Evolutionary conservation across 2,888 invertebrate species (phyloP), one percentile per base, ranked within the genome.

Genomic region (Entomobrya proxima): DNA sequence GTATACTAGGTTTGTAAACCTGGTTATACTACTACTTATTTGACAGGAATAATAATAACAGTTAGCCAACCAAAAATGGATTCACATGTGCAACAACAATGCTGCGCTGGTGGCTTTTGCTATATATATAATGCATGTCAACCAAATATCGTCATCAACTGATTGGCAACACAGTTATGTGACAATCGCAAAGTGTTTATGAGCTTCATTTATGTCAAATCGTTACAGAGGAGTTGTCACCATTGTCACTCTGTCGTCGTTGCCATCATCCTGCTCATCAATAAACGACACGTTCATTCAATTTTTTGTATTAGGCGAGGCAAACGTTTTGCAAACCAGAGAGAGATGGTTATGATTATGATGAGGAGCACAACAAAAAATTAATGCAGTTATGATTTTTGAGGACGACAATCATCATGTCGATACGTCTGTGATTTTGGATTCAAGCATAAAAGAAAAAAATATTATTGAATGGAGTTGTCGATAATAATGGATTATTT

Each of bases 121-220:
- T 35, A 35, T 7, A 21, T 32, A 61, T 79, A 55, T n/a, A n/a
- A n/a, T n/a, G n/a, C n/a, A 30, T 69, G 79, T 67, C 69, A 69
- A 79, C 79, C 52, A 27, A n/a, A 52, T 37, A 75, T 35, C 52
- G 18, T 75, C 75, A 52, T 52, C 52, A 52, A 50, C 40, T 58
- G 80, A 72, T 72, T 80, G 80, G 80, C 72, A 79, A 64, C 74
- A 78, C 78, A n/a, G n/a, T n/a, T n/a, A 69, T 80, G 80, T 69
- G 80, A 80, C 80, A 81, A 72, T 81, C 72, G 30, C 72, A 72
- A 72, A 72, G 72, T 81, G 58, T 74, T 81, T 81, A 58, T 72
- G 80, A 44, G 72, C 11, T 13, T 72, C 72, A 72, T 72, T 72
- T 72, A 72, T 72, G 72, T 72, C 72, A 30, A 72, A 72, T 72